phyloP scores from a whole-genome alignment of 2,113 vertebrate species.

The Calypte anna region DNA sequence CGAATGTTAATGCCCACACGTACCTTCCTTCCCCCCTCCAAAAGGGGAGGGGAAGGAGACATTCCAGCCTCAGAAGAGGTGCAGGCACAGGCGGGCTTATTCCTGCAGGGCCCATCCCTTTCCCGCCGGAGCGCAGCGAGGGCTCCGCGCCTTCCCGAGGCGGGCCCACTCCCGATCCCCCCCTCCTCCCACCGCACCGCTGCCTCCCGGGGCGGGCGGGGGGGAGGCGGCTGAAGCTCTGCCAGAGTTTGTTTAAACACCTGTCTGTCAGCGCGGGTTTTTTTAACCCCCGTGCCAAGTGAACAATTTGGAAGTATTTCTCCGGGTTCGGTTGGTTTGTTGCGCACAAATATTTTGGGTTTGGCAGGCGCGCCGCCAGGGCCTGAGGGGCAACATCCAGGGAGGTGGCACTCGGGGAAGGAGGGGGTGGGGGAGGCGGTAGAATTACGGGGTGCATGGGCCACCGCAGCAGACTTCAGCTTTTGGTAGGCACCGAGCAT shows the following conservation, averaged over 20 bases:
- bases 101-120: neutral
- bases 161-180: too few relatives aligned
- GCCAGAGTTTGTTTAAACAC: neutral
- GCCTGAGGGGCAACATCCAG: neutral
- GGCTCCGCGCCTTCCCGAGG: neutral
- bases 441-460: neutral
- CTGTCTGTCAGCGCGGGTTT: fast-evolving
- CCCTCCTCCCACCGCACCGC: neutral
- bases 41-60: neutral
- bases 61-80: neutral
- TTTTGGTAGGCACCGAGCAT: neutral
- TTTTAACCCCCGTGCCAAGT: neutral
- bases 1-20: neutral
- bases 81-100: neutral
- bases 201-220: neutral
- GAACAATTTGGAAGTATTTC: fast-evolving
- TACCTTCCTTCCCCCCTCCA: neutral
- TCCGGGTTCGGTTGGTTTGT: neutral
- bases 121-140: neutral
- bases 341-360: neutral
- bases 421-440: neutral
- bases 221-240: neutral
- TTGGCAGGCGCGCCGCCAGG: neutral
- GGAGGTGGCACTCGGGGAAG: neutral
- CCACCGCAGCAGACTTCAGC: too few relatives aligned